phyloP scores from a whole-genome alignment of 2,888 invertebrate species.

The Gnatocerus cornutus region DNA sequence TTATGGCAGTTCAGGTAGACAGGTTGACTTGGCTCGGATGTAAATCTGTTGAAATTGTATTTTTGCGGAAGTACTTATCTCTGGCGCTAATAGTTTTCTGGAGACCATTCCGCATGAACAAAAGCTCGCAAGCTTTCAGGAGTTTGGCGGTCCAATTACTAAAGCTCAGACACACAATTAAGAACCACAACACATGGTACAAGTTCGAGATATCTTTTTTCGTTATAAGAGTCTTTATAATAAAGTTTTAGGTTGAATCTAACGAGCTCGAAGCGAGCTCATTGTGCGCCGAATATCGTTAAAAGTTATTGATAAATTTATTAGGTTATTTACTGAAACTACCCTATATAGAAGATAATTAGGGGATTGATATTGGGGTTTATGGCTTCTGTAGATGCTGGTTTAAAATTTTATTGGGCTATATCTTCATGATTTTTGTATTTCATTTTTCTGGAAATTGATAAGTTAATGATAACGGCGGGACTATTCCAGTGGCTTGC shows the following conservation, averaged over 20 bases:
- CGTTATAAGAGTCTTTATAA: constrained; percentile 42
- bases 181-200: constrained; percentile 50
- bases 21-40: background rate
- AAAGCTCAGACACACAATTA: constrained; percentile 51
- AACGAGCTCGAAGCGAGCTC: constrained; percentile 39
- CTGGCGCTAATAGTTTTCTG: constrained; percentile 45
- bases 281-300: constrained; percentile 48
- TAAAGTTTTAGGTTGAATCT: constrained; percentile 46
- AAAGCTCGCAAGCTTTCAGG: constrained; percentile 26
- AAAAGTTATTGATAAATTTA: constrained; percentile 51
- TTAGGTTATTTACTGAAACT: constrained; percentile 45
- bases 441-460: too few species aligned
- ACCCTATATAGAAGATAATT: constrained; percentile 45
- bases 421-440: background rate
- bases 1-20: constrained; percentile 30
- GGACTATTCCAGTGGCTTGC: too few species aligned
- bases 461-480: too few species aligned
- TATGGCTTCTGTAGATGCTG: constrained; percentile 26
- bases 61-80: constrained; percentile 2
- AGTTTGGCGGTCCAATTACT: constrained; percentile 48
- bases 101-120: constrained; percentile 35
- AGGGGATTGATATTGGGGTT: constrained; percentile 39
- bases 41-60: constrained; percentile 5
- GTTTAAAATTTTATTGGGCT: constrained; percentile 35
- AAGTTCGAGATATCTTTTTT: constrained; percentile 42